Base-by-base conservation (phyloP, 2,797 vertebrate species). In the Onychomys torridus region DNA sequence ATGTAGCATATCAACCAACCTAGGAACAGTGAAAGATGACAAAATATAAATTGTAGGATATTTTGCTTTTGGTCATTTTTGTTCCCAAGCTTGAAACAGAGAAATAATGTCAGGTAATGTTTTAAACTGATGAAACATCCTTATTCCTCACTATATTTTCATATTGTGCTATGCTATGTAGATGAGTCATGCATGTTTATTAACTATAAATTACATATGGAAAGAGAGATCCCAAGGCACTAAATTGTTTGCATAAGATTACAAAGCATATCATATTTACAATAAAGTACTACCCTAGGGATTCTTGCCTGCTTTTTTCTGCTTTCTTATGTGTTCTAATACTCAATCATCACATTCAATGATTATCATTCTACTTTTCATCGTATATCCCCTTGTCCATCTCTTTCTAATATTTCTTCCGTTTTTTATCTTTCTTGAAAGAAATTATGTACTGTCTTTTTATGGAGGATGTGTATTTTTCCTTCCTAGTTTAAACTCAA, bases 1-100 rank as follows among this genome's bases (percentile, higher is more conserved):
- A 96, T 96, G 67, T 83, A 65, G 46, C 79, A 61, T 91, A 75
- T 85, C 83, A 95, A 83, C 37, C 82, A 88, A 73, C 32, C 10
- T 21, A 95, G 32, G 23, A 46, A 77, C 55, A 83, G 34, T 95
- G 55, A 88, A 83, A 90, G 46, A 90, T 63, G 90, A 34, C 6
- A 55, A 65, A 57, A 25, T 82, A 89, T 88, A 69, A 75, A 76
- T 57, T 14, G 5, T 19, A 46, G 34, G 86, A 76, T 9, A 40
- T 19, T 61, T 89, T 89, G 81, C 40, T 13, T 37, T 49, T 89
- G 57, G 6, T n/a, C 11, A 23, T 76, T 89, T 76, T 59, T 46
- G 34, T 69, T 91, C 40, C 1, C 9, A 43, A 93, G 79, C 5
- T 40, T 83, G 0, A 55, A 91, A 67, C 37, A 89, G 55, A 89